Percentiles rank a stretch among this genome's conserved stretches.
Evolutionary conservation across 2,888 invertebrate species (phyloP).

Genomic region (Stenotaenia linearis): DNA sequence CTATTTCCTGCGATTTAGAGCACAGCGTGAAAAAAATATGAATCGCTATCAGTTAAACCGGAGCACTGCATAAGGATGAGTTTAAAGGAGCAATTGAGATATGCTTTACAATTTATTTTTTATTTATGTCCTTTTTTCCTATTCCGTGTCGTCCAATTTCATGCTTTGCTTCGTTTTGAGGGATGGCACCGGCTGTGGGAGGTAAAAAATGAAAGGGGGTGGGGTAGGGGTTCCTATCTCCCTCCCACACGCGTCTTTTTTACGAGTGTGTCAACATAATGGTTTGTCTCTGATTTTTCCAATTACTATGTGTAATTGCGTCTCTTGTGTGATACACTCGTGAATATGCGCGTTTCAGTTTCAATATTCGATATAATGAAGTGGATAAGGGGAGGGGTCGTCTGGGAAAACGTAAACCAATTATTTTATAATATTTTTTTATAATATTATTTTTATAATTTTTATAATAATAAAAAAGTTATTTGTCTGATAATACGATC

Average conservation of each 20-base stretch:
- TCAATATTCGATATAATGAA: not conserved
- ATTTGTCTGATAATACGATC: not conserved
- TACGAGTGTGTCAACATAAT: not conserved
- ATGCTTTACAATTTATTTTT: not conserved
- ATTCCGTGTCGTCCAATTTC: not conserved
- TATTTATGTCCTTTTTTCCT: not conserved
- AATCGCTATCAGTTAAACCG: too few relatives aligned
- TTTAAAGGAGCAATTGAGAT: not conserved
- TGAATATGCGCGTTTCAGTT: not conserved
- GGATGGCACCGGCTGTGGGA: not conserved
- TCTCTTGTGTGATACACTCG: not conserved
- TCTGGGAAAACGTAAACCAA: not conserved
- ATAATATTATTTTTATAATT: not conserved
- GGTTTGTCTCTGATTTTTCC: not conserved
- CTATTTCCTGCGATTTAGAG: too few relatives aligned
- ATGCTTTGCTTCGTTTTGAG: not conserved
- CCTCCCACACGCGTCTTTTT: not conserved
- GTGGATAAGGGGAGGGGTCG: not conserved
- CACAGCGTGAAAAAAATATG: too few relatives aligned
- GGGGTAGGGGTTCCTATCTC: not conserved
- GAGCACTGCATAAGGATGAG: too few relatives aligned
- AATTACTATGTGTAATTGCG: not conserved
- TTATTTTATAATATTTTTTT: not conserved
- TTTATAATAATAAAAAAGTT: not conserved
- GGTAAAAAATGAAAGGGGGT: not conserved